phyloP scores from a whole-genome alignment of 2,113 vertebrate genomes.

The Phainopepla nitens region DNA sequence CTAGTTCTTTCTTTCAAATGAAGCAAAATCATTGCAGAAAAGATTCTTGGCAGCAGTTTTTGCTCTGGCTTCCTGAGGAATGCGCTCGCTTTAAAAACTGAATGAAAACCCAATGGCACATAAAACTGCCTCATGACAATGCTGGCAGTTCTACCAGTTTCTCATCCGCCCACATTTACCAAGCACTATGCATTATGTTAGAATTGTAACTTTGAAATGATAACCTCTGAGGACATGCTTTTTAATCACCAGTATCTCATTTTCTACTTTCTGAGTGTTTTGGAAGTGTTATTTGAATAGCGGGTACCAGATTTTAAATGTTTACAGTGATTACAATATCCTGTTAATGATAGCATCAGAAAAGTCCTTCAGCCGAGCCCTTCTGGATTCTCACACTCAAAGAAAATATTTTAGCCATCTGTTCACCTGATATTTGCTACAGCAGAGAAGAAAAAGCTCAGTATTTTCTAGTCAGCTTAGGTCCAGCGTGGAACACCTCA shows the following conservation, averaged over 20 bases:
- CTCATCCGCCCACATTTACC: slow-evolving; percentile 28
- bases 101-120: slow-evolving; percentile 47
- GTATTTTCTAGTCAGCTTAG: not conserved
- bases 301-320: not conserved
- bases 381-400: not conserved
- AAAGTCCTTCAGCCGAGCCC: not conserved
- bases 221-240: slow-evolving; percentile 36
- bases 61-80: slow-evolving; percentile 37
- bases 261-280: not conserved
- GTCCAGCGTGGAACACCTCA: not conserved
- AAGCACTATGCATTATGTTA: slow-evolving; percentile 18
- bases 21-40: slow-evolving; percentile 28
- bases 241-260: not conserved
- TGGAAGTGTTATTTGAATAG: slow-evolving; percentile 1
- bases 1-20: slow-evolving; percentile 36
- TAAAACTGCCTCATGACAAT: slow-evolving; percentile 43
- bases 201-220: slow-evolving; percentile 5
- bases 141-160: slow-evolving; percentile 31
- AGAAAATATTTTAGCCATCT: not conserved
- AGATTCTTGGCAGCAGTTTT: slow-evolving; percentile 49
- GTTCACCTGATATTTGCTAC: not conserved
- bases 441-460: not conserved
- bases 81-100: slow-evolving; percentile 26
- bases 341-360: not conserved
- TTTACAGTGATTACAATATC: not conserved